Evolutionary conservation across 2,888 invertebrate genomes (phyloP), one percentile per base, ranked within the genome.

Genomic region (Taenaris catops): DNA sequence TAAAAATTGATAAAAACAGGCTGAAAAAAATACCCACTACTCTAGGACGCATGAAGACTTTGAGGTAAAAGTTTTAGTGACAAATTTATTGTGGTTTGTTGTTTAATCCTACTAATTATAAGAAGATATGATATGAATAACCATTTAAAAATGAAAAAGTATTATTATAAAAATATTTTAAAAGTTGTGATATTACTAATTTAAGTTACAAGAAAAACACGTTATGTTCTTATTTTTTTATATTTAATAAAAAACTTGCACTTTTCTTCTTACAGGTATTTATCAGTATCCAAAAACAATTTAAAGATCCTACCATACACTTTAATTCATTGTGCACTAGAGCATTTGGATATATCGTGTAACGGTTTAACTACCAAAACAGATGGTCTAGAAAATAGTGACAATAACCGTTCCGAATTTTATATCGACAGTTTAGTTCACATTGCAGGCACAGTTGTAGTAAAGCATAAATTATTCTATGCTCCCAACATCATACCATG

Each of bases 1-100:
- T 95, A 1, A 91, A 91, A 56, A 41, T 93, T 3, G 89, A 89
- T 52, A 70, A 90, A 32, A 95, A 95, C 66, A 51, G 63, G 17
- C 59, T 95, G 1, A 63, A 50, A 17, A 58, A 57, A 12, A 58
- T 95, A 34, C 94, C 94, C 1, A 87, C 89, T 26, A 90, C 91
- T 7, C 70, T 95, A 26, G 92, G 93, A 3, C 89, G 89, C 11
- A 76, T 93, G 25, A 69, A 47, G 34, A 72, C 65, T 35, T 65
- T 91, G 31, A 87, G 87, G 88, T 88, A 68, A 41, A 11, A 23
- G n/a, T n/a, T n/a, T n/a, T n/a, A n/a, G 14, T 14, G 14, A 14
- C 4, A 14, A 14, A 14, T 14, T 4, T 4, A 2, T 14, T 14
- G 4, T 3, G 14, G 14, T 14, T 14, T 14, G 3, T 14, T n/a